phyloP scores from a whole-genome alignment of 2,113 vertebrate species.

The Emberiza fucata region DNA sequence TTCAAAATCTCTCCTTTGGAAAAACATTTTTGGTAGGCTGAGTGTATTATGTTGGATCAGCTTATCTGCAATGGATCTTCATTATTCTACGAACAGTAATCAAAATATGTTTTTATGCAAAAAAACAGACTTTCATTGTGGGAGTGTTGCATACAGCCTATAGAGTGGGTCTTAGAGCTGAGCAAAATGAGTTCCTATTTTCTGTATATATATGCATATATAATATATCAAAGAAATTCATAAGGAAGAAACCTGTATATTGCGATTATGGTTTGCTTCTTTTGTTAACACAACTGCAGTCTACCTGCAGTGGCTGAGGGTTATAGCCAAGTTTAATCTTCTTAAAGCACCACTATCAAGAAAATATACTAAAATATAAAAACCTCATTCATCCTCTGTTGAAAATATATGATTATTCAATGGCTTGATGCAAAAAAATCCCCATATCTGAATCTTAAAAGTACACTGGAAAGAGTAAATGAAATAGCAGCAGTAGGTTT shows the following conservation, averaged over 20 bases:
- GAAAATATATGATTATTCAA: constrained; percentile 10
- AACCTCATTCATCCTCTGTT: background rate
- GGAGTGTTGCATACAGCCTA: background rate
- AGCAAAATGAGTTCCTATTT: background rate
- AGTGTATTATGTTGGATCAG: background rate
- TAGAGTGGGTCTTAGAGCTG: background rate
- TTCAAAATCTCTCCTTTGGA: background rate
- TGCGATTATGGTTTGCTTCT: background rate
- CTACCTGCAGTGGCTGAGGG: background rate
- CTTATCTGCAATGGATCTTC: background rate
- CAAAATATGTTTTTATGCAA: background rate
- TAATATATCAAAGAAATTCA: background rate
- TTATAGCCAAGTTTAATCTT: constrained; percentile 43
- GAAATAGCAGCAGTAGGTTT: constrained; percentile 71
- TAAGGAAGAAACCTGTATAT: background rate
- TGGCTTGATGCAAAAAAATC: constrained; percentile 36
- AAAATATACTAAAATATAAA: background rate
- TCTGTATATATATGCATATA: background rate
- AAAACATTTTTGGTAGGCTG: background rate
- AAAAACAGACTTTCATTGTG: background rate
- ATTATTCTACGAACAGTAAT: background rate
- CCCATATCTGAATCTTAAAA: constrained; percentile 25
- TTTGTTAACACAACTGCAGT: constrained; percentile 15
- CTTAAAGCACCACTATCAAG: constrained; percentile 24
- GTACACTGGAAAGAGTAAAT: constrained; percentile 60